Conservation (phyloP, 2,888 invertebrate species). For the Entomobrya proxima region DNA sequence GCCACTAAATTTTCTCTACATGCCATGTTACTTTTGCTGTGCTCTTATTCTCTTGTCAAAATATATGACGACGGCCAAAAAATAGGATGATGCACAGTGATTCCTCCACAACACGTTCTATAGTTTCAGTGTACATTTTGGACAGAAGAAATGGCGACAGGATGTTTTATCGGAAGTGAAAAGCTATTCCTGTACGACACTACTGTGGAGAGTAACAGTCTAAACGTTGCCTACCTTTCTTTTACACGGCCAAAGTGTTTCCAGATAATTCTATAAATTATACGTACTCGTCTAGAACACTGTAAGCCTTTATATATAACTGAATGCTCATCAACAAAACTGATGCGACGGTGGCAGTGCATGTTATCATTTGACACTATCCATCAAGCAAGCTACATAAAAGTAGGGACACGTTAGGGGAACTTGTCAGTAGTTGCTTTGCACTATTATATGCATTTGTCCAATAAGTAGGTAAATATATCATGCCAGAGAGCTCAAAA, state of each 20-base stretch:
- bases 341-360: neutral
- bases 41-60: conserved; percentile 15
- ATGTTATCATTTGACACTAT: conserved; percentile 28
- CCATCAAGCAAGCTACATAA: no score
- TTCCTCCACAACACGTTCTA: neutral
- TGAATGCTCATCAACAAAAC: neutral
- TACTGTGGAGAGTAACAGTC: neutral
- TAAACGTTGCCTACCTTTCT: neutral
- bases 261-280: neutral
- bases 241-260: neutral
- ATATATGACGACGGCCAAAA: conserved; percentile 27
- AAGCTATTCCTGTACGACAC: neutral
- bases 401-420: no score
- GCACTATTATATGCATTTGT: no score
- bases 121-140: neutral
- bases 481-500: no score
- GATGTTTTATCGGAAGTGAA: conserved; percentile 27
- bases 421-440: no score
- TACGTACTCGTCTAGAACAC: no score
- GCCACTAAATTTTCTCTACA: conserved; percentile 52
- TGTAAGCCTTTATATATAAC: no score
- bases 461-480: no score
- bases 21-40: neutral
- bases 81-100: neutral
- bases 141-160: neutral